Percentiles rank a stretch among this genome's conserved stretches.
Conservation (phyloP, 2,888 invertebrate species). For the Pyralis farinalis region DNA sequence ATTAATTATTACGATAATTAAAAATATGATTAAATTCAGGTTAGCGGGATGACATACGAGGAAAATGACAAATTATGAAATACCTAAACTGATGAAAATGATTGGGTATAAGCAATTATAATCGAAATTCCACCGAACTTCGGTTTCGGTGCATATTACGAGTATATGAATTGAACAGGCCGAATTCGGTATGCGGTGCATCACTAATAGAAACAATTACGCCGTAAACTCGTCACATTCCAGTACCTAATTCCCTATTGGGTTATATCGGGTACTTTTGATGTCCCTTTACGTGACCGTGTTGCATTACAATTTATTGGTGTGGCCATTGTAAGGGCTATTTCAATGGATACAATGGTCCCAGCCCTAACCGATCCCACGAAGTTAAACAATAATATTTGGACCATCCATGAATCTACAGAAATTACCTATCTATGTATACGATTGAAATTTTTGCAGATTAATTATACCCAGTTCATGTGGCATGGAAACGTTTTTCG, state of each 20-base stretch:
- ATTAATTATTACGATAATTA: no score
- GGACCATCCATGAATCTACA: conserved; percentile 33
- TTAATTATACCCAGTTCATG: conserved; percentile 6
- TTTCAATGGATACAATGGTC: conserved; percentile 51
- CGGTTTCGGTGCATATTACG: no score
- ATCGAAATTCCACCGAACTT: no score
- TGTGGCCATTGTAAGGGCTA: conserved; percentile 46
- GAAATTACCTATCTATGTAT: conserved; percentile 18
- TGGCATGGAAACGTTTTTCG: conserved; percentile 4
- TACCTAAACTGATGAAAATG: no score
- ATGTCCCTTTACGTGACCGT: conserved; percentile 50
- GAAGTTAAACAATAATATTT: conserved; percentile 45
- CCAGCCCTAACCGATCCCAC: conserved; percentile 51
- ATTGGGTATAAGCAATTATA: no score
- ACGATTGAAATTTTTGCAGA: conserved; percentile 18
- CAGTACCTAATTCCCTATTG: neutral
- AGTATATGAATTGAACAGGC: no score
- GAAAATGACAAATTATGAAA: no score
- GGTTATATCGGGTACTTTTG: conserved; percentile 14
- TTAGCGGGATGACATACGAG: no score
- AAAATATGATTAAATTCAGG: no score
- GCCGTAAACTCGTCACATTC: neutral
- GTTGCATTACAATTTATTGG: conserved; percentile 50
- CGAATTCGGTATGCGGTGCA: no score
- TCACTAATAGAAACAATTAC: no score